Evolutionary conservation across 2,797 vertebrate genomes (phyloP), one percentile per base, ranked within the genome.

Genomic region (Hippocampus kuda): DNA sequence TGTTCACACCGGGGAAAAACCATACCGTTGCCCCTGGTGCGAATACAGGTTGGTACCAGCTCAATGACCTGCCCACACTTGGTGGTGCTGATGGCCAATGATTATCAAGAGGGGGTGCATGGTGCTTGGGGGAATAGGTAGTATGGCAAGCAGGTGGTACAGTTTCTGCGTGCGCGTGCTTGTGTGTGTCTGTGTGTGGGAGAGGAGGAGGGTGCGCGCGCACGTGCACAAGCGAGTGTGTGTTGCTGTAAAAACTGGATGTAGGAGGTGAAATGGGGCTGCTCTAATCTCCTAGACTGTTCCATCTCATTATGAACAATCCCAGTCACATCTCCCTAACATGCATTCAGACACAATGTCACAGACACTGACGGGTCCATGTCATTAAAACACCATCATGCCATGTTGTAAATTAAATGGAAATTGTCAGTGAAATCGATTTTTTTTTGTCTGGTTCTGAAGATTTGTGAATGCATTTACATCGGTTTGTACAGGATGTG

Each of bases 1-100:
- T 5, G 95, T 98, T 69, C 97, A 99, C 90, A 99, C 97, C 0
- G 97, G 97, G 75, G 97, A 99, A 86, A 99, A 99, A 83, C 97
- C 97, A 8, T 98, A 98, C 88, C 92, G 93, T 77, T 99, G 97
- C 88, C 97, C 97, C 86, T 99, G 97, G 97, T 99, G 97, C 86
- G 94, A 99, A 87, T 99, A 99, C 93, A 98, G 97, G 97, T 64
- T 64, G n/a, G 61, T 99, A 94, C 86, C 68, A 80, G 81, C 84
- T 89, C 81, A 77, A 86, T 88, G 89, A 82, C 70, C 77, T 18
- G 4, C 68, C 69, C 80, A 81, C 41, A 75, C 76, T 73, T 77
- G 80, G 75, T 62, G 69, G 83, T 61, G 65, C 78, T 84, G 74
- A 86, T 84, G 77, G 73, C 74, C 57, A 53, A 81, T 81, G 82